Evolutionary conservation across 1,140 invertebrate species (phyloP), one percentile per base, ranked within the genome.

Genomic region (Cardiocondyla obscurior): DNA sequence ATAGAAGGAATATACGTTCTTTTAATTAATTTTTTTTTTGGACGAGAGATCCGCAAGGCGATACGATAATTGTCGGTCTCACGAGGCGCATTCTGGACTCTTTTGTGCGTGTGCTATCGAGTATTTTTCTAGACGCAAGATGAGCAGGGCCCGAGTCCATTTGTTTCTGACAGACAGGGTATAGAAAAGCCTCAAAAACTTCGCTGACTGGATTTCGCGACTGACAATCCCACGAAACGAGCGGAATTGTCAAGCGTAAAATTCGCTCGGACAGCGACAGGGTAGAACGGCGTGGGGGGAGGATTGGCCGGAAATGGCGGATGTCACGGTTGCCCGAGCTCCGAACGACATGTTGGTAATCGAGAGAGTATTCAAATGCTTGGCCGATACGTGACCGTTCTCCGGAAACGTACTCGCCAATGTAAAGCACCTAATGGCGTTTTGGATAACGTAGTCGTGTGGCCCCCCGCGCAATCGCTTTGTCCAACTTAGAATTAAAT

Each of bases 341-440:
- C 65, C 82, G 83, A 86, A 88, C 82, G 81, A 88, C 86, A 83
- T 82, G 77, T 82, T 65, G 81, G 76, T 88, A 88, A 88, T 88
- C 84, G 82, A 88, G 77, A 69, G 74, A 69, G 81, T 85, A 87
- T 87, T 87, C 86, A 83, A 87, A 87, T 87, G 79, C 82, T 85
- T 83, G 73, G 84, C 69, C 76, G 74, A 85, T 84, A 88, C 86
- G 84, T 86, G 81, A 83, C 84, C 77, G 60, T 86, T 53, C 83
- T 86, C 44, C 57, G 53, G 62, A 73, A 60, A 57, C 53, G 36
- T 60, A 62, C 69, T 57, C 62, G 39, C 69, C 81, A 30, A 74
- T 74, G 55, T 74, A 72, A 82, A 74, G 67, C 70, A 82, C 39
- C 81, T 82, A 82, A 82, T 82, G 81, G 70, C 69, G 51, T 82